Evolutionary conservation across 1,140 invertebrate species (phyloP), one percentile per base, ranked within the genome.

Genomic region (Drepana arcuata): DNA sequence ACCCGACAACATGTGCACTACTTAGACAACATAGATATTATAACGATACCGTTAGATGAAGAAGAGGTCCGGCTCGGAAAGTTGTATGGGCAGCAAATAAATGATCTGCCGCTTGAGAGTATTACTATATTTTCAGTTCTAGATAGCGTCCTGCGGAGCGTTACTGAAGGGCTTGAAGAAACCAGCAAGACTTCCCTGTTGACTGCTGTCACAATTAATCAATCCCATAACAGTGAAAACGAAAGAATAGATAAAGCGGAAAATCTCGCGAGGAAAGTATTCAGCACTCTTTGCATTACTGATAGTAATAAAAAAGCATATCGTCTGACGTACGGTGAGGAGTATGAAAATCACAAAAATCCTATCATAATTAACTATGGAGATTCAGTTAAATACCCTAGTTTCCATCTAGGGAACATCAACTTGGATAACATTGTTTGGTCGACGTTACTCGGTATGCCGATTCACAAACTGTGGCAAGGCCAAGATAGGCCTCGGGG

Each of bases 1-100:
- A 72, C 60, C 11, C 49, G 73, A 44, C 83, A 86, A 42, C 82
- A 86, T 43, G 28, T 31, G 1, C 52, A 79, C 41, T 87, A 85
- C 41, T 58, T 87, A 37, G 48, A 73, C 7, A 84, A 78, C 32
- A 85, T 86, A 69, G 60, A 78, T 27, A 59, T 84, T 16, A 52
- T 81, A 24, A 36, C 61, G 32, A 69, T 83, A 35, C 40, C 72
- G 2, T 37, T 44, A 23, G 45, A 46, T 2, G 12, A 27, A 13
- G 23, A 16, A 16, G 32, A 63, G 14, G 21, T 40, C 12, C 30
- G 36, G 14, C 49, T 43, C 29, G 42, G 48, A 28, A 41, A 34
- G n/a, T 40, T 53, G 16, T 86, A 86, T 31, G 21, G 57, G n/a
- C 30, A 55, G 12, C 41, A 69, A 21, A 40, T 84, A 14, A 41